These are phyloP conservation scores for Orthosia gracilis DNA, from an alignment of 2,888 invertebrate species.

Conservation along the genomic window DNA sequence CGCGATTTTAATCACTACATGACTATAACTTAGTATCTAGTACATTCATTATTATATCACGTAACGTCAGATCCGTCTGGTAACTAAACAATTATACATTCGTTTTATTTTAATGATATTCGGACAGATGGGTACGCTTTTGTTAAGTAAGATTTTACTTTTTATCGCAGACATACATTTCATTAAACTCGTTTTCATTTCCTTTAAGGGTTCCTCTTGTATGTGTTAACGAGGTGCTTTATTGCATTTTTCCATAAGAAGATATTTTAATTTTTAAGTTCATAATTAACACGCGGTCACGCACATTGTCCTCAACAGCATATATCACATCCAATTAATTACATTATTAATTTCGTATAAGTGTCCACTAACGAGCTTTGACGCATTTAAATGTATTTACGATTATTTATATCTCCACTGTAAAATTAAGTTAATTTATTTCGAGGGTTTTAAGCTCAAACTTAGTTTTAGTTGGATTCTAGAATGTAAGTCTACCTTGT, in stretches of 20 bases:
- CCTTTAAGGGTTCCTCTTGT: conserved; percentile 26
- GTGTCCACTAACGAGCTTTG: conserved; percentile 5
- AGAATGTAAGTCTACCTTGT: neutral
- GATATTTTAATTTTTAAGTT: conserved; percentile 35
- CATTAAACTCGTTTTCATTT: conserved; percentile 38
- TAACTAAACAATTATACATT: conserved; percentile 38
- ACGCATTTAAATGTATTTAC: neutral
- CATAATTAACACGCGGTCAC: conserved; percentile 15
- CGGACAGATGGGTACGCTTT: conserved; percentile 35
- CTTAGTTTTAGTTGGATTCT: neutral
- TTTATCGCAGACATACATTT: conserved; percentile 40
- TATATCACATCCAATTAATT: conserved; percentile 33
- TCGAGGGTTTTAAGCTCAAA: neutral
- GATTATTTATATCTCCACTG: neutral
- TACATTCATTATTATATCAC: conserved; percentile 35
- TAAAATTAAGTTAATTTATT: neutral
- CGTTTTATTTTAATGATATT: conserved; percentile 48
- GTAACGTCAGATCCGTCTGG: conserved; percentile 41
- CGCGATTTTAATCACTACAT: conserved; percentile 23
- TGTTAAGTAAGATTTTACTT: conserved; percentile 43
- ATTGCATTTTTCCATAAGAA: conserved; percentile 36
- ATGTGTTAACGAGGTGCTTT: conserved; percentile 49
- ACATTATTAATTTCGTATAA: conserved; percentile 19
- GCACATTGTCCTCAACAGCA: conserved; percentile 32
- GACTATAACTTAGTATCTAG: conserved; percentile 18